phyloP scores from a whole-genome alignment of 2,888 invertebrate genomes.

The Melinaea marsaeus region DNA sequence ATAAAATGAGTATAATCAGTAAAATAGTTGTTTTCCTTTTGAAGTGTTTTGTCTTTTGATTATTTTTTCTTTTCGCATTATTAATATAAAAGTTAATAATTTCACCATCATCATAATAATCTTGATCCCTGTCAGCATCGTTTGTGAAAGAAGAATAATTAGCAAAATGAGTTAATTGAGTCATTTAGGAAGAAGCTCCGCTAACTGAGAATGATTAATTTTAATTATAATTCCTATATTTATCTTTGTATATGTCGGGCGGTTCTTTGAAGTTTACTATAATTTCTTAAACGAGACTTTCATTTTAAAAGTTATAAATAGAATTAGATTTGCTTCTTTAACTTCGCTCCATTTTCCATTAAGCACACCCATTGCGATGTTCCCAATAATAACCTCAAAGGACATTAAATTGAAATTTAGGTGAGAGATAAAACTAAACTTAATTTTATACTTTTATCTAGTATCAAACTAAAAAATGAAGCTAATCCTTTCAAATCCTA shows the following conservation, averaged over 20 bases:
- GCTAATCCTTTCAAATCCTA: not conserved
- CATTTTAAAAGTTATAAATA: conserved; percentile 75
- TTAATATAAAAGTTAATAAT: too few species aligned
- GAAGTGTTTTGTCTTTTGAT: too few species aligned
- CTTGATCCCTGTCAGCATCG: too few species aligned
- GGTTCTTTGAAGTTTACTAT: too few species aligned
- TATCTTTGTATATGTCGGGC: conserved; percentile 51
- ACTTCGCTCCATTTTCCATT: conserved; percentile 75
- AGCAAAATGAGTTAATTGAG: too few species aligned
- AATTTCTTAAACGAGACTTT: conserved; percentile 55
- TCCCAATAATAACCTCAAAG: conserved; percentile 75
- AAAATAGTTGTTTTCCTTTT: too few species aligned
- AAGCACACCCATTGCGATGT: conserved; percentile 74
- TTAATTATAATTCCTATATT: conserved; percentile 67
- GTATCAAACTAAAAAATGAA: conserved; percentile 9
- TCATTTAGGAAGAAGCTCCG: not conserved
- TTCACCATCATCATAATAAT: too few species aligned
- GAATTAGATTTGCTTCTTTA: conserved; percentile 76
- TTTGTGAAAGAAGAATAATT: too few species aligned
- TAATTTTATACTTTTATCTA: conserved; percentile 26
- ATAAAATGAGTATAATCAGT: too few species aligned
- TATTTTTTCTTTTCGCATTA: too few species aligned
- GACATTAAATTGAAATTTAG: conserved; percentile 72
- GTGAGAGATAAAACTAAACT: conserved; percentile 25
- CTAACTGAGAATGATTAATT: conserved; percentile 65